Evolutionary conservation across 2,113 vertebrate species (phyloP).

Genomic region (Leptocoma aspasia): DNA sequence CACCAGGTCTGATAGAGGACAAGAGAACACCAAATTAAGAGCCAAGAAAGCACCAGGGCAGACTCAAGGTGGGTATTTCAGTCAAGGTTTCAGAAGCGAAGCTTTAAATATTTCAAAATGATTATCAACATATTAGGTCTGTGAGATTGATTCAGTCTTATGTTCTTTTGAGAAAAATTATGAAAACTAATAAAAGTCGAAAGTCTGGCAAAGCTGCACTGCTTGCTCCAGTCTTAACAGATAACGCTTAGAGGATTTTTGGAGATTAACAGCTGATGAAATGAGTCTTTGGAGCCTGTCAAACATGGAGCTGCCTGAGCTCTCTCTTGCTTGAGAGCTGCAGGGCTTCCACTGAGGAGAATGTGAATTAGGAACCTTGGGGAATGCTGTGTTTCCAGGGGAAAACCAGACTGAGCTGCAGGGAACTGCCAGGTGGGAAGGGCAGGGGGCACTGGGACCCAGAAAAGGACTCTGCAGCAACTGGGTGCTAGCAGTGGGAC

Average conservation of each 20-base stretch:
- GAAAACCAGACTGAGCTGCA: not conserved
- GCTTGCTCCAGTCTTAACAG: constrained; percentile 54
- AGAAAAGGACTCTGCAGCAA: not conserved
- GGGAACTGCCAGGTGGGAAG: not conserved
- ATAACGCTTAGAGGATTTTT: constrained; percentile 53
- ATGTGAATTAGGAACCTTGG: not conserved
- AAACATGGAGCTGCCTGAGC: not conserved
- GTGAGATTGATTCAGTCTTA: constrained; percentile 57
- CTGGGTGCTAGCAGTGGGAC: not conserved
- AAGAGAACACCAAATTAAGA: not conserved
- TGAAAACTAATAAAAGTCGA: constrained; percentile 66
- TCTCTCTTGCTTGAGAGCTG: not conserved
- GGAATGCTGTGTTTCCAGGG: not conserved
- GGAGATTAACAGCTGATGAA: constrained; percentile 60
- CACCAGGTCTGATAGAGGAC: not conserved
- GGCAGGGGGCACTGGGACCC: not conserved
- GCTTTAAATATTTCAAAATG: constrained; percentile 57
- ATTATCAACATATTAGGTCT: constrained; percentile 58
- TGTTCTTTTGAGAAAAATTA: constrained; percentile 63
- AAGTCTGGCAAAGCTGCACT: constrained; percentile 44
- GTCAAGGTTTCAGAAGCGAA: constrained; percentile 1
- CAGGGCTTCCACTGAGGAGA: not conserved
- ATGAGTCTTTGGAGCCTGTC: constrained; percentile 29
- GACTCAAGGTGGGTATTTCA: not conserved
- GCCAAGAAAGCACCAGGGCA: not conserved